Evolutionary conservation across 2,797 vertebrate genomes (phyloP).

Genomic region (Sparidentex hasta): DNA sequence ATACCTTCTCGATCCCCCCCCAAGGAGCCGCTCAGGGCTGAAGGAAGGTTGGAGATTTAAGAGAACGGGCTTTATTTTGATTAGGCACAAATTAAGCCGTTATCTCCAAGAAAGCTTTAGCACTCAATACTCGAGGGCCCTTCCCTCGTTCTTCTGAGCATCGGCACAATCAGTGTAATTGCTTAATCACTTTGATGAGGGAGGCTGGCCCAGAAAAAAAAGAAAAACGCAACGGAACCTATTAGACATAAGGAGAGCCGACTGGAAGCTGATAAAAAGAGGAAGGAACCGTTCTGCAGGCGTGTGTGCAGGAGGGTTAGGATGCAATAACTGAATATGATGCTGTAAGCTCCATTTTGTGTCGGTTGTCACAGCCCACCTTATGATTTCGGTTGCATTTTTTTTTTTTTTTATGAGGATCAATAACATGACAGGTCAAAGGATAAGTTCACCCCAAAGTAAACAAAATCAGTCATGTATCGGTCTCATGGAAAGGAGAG

Average conservation of each 20-base stretch:
- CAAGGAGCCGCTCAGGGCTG: conserved; percentile 4
- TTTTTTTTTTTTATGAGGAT: too few relatives aligned
- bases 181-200: conserved; percentile 82
- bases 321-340: too few relatives aligned
- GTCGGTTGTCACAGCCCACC: neutral
- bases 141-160: conserved; percentile 71
- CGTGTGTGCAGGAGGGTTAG: neutral
- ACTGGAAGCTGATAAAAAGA: conserved; percentile 17
- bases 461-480: too few relatives aligned
- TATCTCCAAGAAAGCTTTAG: conserved; percentile 80
- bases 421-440: neutral
- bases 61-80: conserved; percentile 73
- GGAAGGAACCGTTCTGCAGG: conserved; percentile 2
- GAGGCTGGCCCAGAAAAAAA: conserved; percentile 73
- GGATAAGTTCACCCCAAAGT: too few relatives aligned
- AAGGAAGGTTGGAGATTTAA: conserved; percentile 54
- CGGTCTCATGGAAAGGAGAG: too few relatives aligned
- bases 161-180: conserved; percentile 82
- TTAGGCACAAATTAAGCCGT: conserved; percentile 78
- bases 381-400: neutral
- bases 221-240: conserved; percentile 59
- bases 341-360: neutral
- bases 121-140: conserved; percentile 78
- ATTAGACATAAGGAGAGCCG: conserved; percentile 57
- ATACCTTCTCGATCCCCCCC: conserved; percentile 42